A percentile compares a stretch with the other conserved stretches of the same genome.
Evolutionary conservation across 2,888 invertebrate genomes (phyloP).

Genomic region (Pheosia gnoma): DNA sequence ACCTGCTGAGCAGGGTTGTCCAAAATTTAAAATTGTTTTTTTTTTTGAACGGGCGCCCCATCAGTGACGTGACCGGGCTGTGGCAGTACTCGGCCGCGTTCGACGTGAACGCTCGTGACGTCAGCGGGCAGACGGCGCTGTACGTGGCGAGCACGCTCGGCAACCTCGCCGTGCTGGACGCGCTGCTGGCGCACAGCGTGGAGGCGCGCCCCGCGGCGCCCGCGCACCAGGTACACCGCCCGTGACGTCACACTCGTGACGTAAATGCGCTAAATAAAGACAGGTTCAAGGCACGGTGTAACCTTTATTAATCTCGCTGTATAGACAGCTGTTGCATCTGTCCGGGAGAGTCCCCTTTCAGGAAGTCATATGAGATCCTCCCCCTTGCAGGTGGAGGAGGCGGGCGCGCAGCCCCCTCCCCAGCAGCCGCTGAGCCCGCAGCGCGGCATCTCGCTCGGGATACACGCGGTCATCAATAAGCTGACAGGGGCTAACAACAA

Average conservation of each 20-base stretch:
- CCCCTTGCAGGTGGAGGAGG: constrained; percentile 22
- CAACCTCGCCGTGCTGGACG: constrained; percentile 90
- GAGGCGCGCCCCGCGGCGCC: constrained; percentile 16
- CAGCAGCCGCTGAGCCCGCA: constrained; percentile 76
- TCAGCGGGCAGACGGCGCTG: constrained; percentile 94
- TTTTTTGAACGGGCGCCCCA: too few species aligned
- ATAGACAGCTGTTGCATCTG: too few species aligned
- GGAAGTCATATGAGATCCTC: neutral
- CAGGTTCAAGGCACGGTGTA: too few species aligned
- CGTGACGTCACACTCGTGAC: too few species aligned
- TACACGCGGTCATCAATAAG: constrained; percentile 94
- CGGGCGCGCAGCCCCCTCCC: constrained; percentile 12
- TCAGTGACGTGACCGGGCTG: constrained; percentile 87
- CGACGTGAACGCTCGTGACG: constrained; percentile 95
- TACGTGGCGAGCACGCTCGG: constrained; percentile 95
- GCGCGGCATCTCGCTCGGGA: constrained; percentile 93
- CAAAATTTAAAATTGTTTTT: too few species aligned
- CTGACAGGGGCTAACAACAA: constrained; percentile 80
- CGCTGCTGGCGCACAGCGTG: constrained; percentile 81
- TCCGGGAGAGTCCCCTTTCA: too few species aligned
- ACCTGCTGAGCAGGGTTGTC: too few species aligned
- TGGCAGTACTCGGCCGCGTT: constrained; percentile 95
- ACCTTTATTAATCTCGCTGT: too few species aligned
- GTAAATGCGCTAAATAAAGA: too few species aligned
- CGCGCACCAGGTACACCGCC: constrained; percentile 21